phyloP scores from a whole-genome alignment of 2,888 invertebrate species.

The Zelleria hepariella region DNA sequence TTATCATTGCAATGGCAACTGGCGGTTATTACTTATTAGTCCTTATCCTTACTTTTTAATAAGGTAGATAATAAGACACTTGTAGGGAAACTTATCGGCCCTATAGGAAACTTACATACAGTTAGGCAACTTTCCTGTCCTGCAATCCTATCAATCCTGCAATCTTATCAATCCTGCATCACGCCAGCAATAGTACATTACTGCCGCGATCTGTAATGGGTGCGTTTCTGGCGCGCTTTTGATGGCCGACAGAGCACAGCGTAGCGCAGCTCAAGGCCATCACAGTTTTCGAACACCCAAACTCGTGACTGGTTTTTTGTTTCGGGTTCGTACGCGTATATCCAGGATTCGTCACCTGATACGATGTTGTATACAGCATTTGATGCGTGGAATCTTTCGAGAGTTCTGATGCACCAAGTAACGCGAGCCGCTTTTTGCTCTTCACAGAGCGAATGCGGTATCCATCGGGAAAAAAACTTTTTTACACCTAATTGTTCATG shows the following conservation, averaged over 20 bases:
- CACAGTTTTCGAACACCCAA: not conserved
- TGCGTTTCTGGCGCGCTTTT: too few species aligned
- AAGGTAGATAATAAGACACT: too few species aligned
- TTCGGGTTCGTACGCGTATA: slow-evolving; percentile 1
- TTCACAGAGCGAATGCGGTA: slow-evolving; percentile 8
- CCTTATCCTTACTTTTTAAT: too few species aligned
- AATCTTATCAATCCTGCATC: too few species aligned
- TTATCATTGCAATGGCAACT: slow-evolving; percentile 62
- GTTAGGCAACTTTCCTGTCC: too few species aligned
- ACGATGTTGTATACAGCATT: slow-evolving; percentile 5
- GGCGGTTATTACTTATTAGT: slow-evolving; percentile 40
- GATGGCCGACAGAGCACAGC: too few species aligned
- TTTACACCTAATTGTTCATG: slow-evolving; percentile 8
- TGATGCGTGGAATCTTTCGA: slow-evolving; percentile 27
- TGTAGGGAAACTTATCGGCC: too few species aligned
- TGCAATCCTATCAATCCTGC: too few species aligned
- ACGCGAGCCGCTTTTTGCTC: slow-evolving; percentile 18
- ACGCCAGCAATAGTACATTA: too few species aligned
- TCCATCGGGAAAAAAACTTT: slow-evolving; percentile 9
- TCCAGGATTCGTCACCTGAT: slow-evolving; percentile 7
- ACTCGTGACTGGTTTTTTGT: not conserved
- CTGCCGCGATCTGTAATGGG: too few species aligned
- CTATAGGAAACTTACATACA: too few species aligned
- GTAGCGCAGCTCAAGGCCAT: too few species aligned
- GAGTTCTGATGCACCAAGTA: slow-evolving; percentile 22